Evolutionary conservation across 1,140 invertebrate species (phyloP).

Genomic region (Samia ricini): DNA sequence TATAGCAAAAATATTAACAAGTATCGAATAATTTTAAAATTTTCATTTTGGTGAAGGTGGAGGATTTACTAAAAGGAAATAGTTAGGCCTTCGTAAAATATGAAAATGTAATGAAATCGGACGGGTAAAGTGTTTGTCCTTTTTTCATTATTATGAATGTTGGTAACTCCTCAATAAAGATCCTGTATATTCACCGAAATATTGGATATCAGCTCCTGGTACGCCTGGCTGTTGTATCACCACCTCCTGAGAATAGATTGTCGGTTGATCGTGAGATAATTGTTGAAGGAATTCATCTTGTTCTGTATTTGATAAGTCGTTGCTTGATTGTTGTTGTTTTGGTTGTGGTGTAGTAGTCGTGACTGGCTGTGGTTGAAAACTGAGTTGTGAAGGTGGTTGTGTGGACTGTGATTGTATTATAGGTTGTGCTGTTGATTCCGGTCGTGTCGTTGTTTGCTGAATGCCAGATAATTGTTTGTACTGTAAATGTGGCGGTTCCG

Average conservation of each 20-base stretch:
- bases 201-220: conserved; percentile 55
- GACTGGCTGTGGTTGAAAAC: background rate
- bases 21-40: too few relatives aligned
- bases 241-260: background rate
- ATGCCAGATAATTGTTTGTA: background rate
- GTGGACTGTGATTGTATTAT: background rate
- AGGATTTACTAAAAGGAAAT: too few relatives aligned
- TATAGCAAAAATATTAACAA: too few relatives aligned
- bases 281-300: background rate
- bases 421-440: background rate
- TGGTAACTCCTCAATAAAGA: background rate
- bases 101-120: background rate
- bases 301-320: too few relatives aligned
- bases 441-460: background rate
- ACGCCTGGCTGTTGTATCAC: conserved; percentile 5
- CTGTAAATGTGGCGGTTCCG: background rate
- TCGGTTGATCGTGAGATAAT: background rate
- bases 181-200: conserved; percentile 60
- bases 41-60: too few relatives aligned
- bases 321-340: background rate
- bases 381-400: background rate
- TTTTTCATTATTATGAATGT: background rate
- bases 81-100: background rate
- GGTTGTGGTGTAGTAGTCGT: background rate
- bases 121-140: background rate